These are phyloP conservation scores for Tribolium castaneum DNA, from an alignment of 1,140 invertebrate genomes.

Conservation along the genomic window DNA sequence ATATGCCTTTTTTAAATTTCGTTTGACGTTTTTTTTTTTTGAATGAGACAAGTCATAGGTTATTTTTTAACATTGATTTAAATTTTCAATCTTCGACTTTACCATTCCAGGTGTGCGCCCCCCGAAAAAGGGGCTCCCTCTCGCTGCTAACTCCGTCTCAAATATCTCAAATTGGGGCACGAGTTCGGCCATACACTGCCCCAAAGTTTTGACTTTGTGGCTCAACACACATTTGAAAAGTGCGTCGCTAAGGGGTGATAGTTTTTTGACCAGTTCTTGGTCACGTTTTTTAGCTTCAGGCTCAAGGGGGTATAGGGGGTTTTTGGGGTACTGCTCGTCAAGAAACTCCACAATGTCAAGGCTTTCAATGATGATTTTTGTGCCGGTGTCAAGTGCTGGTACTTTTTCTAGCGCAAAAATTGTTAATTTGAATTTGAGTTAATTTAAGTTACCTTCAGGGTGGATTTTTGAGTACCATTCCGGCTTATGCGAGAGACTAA, in stretches of 20 bases:
- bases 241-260: constrained; percentile 63
- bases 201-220: constrained; percentile 50
- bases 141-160: constrained; percentile 73
- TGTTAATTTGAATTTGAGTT: background rate
- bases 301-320: constrained; percentile 77
- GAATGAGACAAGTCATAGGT: too few relatives aligned
- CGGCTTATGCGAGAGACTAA: constrained; percentile 85
- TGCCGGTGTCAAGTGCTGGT: constrained; percentile 77
- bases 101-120: constrained; percentile 79
- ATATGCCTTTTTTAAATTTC: too few relatives aligned
- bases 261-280: constrained; percentile 79
- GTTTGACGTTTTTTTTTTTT: too few relatives aligned
- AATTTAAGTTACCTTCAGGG: constrained; percentile 61
- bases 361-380: constrained; percentile 81
- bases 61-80: too few relatives aligned
- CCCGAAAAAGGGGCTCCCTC: constrained; percentile 75
- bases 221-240: constrained; percentile 52
- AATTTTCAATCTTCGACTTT: too few relatives aligned
- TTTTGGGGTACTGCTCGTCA: constrained; percentile 81
- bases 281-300: constrained; percentile 81
- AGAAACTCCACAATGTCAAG: constrained; percentile 85
- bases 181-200: constrained; percentile 55
- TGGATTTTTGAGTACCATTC: constrained; percentile 81
- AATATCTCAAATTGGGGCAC: constrained; percentile 71
- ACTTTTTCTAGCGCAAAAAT: constrained; percentile 74